A percentile compares a stretch with the other conserved stretches of the same genome.
Evolutionary conservation across 2,888 invertebrate species (phyloP).

Genomic region (Galeruca laticollis): DNA sequence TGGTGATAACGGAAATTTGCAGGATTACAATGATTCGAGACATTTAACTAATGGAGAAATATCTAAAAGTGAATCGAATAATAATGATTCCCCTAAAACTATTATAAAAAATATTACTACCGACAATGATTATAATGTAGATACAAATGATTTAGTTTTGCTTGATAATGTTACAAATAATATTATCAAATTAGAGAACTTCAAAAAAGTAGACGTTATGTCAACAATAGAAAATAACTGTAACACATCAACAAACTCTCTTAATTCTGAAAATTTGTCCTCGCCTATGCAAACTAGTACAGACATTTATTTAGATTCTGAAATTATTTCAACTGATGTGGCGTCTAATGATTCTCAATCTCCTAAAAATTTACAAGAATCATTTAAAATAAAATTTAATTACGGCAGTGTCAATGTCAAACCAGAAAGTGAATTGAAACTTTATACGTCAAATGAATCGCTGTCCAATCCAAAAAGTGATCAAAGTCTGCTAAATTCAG

Average conservation of each 20-base stretch:
- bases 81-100: constrained; percentile 48
- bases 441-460: constrained; percentile 61
- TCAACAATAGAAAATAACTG: constrained; percentile 59
- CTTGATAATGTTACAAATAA: constrained; percentile 60
- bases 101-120: constrained; percentile 38
- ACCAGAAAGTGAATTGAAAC: constrained; percentile 21
- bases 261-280: constrained; percentile 66
- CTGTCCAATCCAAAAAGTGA: constrained; percentile 65
- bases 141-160: constrained; percentile 55
- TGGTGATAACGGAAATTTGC: constrained; percentile 43
- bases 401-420: constrained; percentile 38
- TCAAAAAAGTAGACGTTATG: constrained; percentile 57
- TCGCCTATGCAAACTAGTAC: constrained; percentile 69
- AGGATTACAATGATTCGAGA: constrained; percentile 39
- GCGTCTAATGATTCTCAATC: constrained; percentile 67
- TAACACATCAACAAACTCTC: constrained; percentile 65
- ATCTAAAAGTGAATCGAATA: constrained; percentile 46
- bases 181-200: constrained; percentile 58
- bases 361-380: constrained; percentile 60
- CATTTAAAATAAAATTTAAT: constrained; percentile 41
- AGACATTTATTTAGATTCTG: constrained; percentile 66
- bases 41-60: constrained; percentile 19
- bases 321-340: constrained; percentile 64
- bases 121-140: constrained; percentile 48
- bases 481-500: constrained; percentile 64